Evolutionary conservation across 2,113 vertebrate genomes (phyloP).

Genomic region (Cricetomys ansorgei): DNA sequence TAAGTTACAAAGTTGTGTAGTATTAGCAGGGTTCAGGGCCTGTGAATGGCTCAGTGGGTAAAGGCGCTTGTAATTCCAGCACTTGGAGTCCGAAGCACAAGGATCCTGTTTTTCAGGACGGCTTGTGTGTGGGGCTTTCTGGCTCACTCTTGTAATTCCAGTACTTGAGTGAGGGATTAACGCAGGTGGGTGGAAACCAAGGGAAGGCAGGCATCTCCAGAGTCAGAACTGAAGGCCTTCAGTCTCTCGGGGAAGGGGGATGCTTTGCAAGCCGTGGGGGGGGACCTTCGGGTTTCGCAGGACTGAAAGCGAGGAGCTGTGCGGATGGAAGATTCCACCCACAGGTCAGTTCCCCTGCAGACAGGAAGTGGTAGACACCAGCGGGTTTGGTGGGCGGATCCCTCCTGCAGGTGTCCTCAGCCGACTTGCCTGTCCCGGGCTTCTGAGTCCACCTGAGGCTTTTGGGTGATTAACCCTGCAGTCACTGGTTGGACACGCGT

Average conservation of each 20-base stretch:
- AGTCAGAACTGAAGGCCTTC: neutral
- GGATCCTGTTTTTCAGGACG: neutral
- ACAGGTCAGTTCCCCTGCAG: neutral
- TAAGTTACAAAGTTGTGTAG: neutral
- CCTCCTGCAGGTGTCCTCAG: neutral
- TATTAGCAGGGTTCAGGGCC: neutral
- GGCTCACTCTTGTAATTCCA: neutral
- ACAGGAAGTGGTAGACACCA: neutral
- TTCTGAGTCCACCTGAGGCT: neutral
- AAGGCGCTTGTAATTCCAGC: neutral
- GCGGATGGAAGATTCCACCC: neutral
- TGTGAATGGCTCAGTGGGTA: neutral
- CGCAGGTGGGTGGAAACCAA: neutral
- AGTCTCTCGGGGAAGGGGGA: neutral
- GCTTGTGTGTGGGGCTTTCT: neutral
- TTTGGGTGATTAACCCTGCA: neutral
- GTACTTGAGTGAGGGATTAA: neutral
- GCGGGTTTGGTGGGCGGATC: neutral
- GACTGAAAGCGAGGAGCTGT: neutral
- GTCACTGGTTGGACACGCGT: neutral
- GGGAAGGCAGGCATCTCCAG: neutral
- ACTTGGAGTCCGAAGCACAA: neutral
- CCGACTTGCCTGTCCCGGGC: neutral
- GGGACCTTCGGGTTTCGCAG: neutral
- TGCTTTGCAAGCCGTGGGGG: neutral